These are phyloP conservation scores for Etheostoma nigrum DNA, from an alignment of 2,797 vertebrate species.

Conservation along the genomic window DNA sequence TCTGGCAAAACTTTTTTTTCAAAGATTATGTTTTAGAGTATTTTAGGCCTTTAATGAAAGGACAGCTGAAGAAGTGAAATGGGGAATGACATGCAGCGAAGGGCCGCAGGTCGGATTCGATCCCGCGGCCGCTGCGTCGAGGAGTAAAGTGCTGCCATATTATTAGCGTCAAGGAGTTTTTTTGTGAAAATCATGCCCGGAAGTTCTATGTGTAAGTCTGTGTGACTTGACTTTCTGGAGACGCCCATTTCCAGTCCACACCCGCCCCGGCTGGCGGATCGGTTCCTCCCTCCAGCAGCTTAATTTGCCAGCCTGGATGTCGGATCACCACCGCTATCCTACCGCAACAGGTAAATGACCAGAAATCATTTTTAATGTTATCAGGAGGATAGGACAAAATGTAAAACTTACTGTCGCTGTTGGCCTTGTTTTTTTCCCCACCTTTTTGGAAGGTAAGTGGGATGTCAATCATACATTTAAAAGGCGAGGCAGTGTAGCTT, in stretches of 20 bases:
- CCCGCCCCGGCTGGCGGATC: conserved; percentile 50
- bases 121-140: too few relatives aligned
- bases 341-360: conserved; percentile 78
- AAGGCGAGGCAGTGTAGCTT: conserved; percentile 24
- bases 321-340: conserved; percentile 34
- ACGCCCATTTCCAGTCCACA: conserved; percentile 60
- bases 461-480: conserved; percentile 14
- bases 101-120: too few relatives aligned
- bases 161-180: conserved; percentile 1
- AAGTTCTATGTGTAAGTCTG: neutral
- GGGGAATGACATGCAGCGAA: too few relatives aligned
- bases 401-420: neutral
- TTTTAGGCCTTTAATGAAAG: too few relatives aligned
- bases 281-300: conserved; percentile 58
- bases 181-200: conserved; percentile 42
- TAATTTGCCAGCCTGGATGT: conserved; percentile 55
- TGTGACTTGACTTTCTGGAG: conserved; percentile 8
- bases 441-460: conserved; percentile 38
- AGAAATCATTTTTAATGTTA: neutral
- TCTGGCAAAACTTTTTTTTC: too few relatives aligned
- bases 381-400: neutral
- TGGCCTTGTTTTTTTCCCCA: conserved; percentile 14
- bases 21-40: too few relatives aligned
- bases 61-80: too few relatives aligned
- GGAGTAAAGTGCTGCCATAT: too few relatives aligned